A percentile compares a stretch with the other conserved stretches of the same genome.
Evolutionary conservation across 2,797 vertebrate species (phyloP).

Genomic region (Melanotaenia pygmaea): DNA sequence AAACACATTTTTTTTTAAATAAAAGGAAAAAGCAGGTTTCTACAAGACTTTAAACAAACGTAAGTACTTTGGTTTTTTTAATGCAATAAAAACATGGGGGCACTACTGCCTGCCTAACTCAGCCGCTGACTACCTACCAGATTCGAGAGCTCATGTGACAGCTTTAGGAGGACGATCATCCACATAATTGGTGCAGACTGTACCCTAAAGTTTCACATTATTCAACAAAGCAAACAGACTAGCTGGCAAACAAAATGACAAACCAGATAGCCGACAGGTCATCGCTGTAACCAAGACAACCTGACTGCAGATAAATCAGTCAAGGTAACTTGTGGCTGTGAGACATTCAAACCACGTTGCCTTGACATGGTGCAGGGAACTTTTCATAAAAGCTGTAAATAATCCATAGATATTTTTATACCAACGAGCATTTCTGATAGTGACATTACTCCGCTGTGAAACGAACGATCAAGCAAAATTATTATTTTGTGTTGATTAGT

Average conservation of each 20-base stretch:
- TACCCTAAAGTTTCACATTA: conserved; percentile 24
- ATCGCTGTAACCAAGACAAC: conserved; percentile 1
- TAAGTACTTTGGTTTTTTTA: background rate
- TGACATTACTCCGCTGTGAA: fast-evolving
- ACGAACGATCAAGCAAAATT: background rate
- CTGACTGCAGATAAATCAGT: conserved; percentile 1
- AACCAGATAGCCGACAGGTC: background rate
- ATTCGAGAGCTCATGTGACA: conserved; percentile 54
- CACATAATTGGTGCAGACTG: conserved; percentile 30
- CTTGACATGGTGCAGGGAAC: conserved; percentile 45
- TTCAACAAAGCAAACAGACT: conserved; percentile 34
- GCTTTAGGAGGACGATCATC: conserved; percentile 24
- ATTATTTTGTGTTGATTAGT: fast-evolving
- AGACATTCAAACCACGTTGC: conserved; percentile 74
- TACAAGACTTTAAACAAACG: background rate
- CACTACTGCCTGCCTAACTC: conserved; percentile 12
- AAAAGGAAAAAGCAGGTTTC: background rate
- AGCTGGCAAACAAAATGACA: conserved; percentile 25
- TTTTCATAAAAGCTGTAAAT: background rate
- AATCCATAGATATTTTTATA: background rate
- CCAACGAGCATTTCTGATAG: background rate
- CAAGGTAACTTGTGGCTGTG: conserved; percentile 31
- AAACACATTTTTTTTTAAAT: background rate
- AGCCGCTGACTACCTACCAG: conserved; percentile 26
- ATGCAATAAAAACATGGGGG: conserved; percentile 1